These are phyloP conservation scores for Indri indri DNA, from an alignment of 2,113 vertebrate genomes.

Conservation along the genomic window DNA sequence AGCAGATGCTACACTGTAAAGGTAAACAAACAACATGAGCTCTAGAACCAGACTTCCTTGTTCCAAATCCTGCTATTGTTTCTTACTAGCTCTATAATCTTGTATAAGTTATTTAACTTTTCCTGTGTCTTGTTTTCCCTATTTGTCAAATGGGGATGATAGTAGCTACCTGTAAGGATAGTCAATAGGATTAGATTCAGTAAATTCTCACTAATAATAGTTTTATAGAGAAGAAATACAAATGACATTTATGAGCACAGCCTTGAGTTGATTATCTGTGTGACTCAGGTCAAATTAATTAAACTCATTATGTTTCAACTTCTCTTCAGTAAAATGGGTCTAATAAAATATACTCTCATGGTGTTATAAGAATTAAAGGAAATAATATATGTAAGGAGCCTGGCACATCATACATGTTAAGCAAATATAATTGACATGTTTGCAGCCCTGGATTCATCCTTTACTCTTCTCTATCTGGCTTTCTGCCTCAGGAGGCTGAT, in stretches of 20 bases:
- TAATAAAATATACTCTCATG: constrained; percentile 5
- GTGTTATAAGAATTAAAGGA: background rate
- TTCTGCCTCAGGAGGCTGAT: background rate
- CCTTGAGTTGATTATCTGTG: background rate
- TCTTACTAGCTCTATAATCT: background rate
- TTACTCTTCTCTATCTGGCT: background rate
- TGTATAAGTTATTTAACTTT: background rate
- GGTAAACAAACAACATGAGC: background rate
- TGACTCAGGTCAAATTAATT: constrained; percentile 11
- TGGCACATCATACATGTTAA: background rate
- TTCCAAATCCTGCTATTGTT: background rate
- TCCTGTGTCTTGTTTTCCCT: background rate
- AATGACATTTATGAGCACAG: background rate
- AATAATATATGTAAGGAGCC: background rate
- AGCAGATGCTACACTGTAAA: background rate
- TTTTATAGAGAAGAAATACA: background rate
- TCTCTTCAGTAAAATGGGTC: background rate
- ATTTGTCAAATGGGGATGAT: background rate
- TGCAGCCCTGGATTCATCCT: background rate
- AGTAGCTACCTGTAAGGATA: background rate
- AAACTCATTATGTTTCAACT: background rate
- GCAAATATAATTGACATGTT: background rate
- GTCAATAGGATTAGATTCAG: background rate
- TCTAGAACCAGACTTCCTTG: background rate
- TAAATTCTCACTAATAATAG: background rate